A percentile compares a stretch with the other conserved stretches of the same genome.
Conservation (phyloP, 1,140 invertebrate genomes). For the Caenorhabditis briggsae region DNA sequence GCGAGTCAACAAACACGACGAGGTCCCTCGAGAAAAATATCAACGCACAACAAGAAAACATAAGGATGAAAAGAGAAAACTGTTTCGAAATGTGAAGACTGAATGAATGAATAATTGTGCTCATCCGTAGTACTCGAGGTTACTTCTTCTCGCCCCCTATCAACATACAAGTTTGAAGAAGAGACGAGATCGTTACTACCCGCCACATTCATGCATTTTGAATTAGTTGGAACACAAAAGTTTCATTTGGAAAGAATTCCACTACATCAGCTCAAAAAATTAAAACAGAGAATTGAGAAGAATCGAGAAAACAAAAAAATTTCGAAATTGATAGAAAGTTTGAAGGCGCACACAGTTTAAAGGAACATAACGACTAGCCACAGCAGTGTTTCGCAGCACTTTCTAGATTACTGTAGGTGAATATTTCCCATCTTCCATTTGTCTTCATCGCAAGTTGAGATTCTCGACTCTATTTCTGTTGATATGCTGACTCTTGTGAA, state of each 20-base stretch:
- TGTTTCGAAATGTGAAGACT: background rate
- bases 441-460: too few species aligned
- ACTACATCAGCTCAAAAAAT: background rate
- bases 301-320: background rate
- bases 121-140: background rate
- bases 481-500: background rate
- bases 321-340: background rate
- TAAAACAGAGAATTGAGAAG: background rate
- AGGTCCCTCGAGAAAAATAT: background rate
- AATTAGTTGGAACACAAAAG: background rate
- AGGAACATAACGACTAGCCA: background rate
- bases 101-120: constrained; percentile 32
- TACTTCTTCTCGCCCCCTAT: background rate
- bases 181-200: background rate
- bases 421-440: too few species aligned
- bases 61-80: constrained; percentile 38
- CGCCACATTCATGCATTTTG: constrained; percentile 31
- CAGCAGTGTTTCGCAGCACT: too few species aligned
- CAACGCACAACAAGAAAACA: background rate
- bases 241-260: background rate
- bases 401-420: background rate
- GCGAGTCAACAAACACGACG: background rate
- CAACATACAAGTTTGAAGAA: background rate
- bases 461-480: too few species aligned
- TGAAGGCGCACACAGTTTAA: background rate